phyloP scores from a whole-genome alignment of 2,797 vertebrate genomes.

The Malacoctenus gilli region DNA sequence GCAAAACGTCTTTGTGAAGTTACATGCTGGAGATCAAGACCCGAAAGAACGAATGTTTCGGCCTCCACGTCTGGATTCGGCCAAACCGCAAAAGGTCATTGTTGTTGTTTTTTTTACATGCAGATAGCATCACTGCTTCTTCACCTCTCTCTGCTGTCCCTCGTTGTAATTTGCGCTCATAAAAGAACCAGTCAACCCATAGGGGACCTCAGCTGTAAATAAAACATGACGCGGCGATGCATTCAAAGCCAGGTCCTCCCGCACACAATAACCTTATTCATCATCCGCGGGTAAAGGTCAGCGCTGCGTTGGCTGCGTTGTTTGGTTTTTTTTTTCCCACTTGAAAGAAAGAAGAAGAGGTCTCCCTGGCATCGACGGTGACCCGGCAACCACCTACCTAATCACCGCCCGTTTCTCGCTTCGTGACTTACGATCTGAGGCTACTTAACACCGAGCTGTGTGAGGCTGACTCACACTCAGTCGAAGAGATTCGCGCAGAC shows the following conservation, averaged over 20 bases:
- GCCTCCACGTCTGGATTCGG: too few relatives aligned
- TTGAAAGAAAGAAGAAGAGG: slow-evolving; percentile 6
- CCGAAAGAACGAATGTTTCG: too few relatives aligned
- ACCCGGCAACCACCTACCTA: slow-evolving; percentile 25
- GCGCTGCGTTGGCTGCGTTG: slow-evolving; percentile 9
- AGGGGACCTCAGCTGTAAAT: slow-evolving; percentile 42
- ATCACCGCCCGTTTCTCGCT: slow-evolving; percentile 28
- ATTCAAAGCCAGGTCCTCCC: slow-evolving; percentile 42
- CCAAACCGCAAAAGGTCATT: too few relatives aligned
- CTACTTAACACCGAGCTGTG: slow-evolving; percentile 39
- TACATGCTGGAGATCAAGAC: too few relatives aligned
- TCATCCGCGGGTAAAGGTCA: slow-evolving; percentile 48
- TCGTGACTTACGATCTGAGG: slow-evolving; percentile 41
- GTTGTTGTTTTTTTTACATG: too few relatives aligned
- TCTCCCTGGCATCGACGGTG: slow-evolving; percentile 22
- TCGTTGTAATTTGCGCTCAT: slow-evolving; percentile 41
- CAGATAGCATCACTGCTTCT: too few relatives aligned
- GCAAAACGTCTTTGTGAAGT: too few relatives aligned
- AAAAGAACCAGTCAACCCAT: slow-evolving; percentile 42
- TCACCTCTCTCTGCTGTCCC: slow-evolving; percentile 28
- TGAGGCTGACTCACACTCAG: slow-evolving; percentile 10
- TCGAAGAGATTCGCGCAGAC: too few relatives aligned
- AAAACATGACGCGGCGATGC: slow-evolving; percentile 49
- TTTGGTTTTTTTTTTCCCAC: too few relatives aligned
- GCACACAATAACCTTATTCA: slow-evolving; percentile 36